Conservation (phyloP, 2,113 vertebrate genomes). For the Proterorhinus semilunaris region DNA sequence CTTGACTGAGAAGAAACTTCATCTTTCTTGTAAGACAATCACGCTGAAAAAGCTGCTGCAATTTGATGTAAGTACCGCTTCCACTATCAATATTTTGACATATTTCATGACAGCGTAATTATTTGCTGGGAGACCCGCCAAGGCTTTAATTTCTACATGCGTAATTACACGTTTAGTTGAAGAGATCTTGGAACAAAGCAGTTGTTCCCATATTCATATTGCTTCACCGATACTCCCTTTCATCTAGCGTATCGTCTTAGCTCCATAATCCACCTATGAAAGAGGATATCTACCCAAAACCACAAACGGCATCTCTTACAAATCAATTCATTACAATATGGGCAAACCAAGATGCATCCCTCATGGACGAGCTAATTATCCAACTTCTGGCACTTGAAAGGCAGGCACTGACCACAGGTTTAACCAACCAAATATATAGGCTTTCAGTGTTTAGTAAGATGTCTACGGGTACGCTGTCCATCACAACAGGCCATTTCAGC, state of each 20-base stretch:
- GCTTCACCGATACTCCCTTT: conserved; percentile 54
- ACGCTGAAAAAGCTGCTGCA: conserved; percentile 38
- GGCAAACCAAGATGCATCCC: conserved; percentile 60
- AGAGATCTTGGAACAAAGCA: conserved; percentile 63
- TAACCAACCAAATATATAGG: conserved; percentile 67
- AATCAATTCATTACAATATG: conserved; percentile 76
- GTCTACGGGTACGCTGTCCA: conserved; percentile 48
- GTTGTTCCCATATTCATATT: conserved; percentile 58
- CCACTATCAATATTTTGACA: conserved; percentile 79
- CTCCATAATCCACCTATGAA: conserved; percentile 61
- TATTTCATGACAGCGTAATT: conserved; percentile 71
- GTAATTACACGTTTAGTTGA: conserved; percentile 74
- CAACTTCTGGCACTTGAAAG: conserved; percentile 63
- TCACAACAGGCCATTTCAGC: conserved; percentile 36
- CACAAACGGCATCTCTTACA: conserved; percentile 55
- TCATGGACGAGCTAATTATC: conserved; percentile 72
- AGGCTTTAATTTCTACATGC: conserved; percentile 77
- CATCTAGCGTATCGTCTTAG: conserved; percentile 52
- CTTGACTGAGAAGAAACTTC: conserved; percentile 61
- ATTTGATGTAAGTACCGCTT: conserved; percentile 51
- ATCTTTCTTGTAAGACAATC: conserved; percentile 63
- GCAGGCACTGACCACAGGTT: conserved; percentile 65
- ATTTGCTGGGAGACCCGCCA: conserved; percentile 65
- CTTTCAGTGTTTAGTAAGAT: conserved; percentile 64
- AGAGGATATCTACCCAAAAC: conserved; percentile 56